Percentiles rank a stretch among this genome's conserved stretches.
phyloP scores from a whole-genome alignment of 2,113 vertebrate genomes.

The Noctilio leporinus region DNA sequence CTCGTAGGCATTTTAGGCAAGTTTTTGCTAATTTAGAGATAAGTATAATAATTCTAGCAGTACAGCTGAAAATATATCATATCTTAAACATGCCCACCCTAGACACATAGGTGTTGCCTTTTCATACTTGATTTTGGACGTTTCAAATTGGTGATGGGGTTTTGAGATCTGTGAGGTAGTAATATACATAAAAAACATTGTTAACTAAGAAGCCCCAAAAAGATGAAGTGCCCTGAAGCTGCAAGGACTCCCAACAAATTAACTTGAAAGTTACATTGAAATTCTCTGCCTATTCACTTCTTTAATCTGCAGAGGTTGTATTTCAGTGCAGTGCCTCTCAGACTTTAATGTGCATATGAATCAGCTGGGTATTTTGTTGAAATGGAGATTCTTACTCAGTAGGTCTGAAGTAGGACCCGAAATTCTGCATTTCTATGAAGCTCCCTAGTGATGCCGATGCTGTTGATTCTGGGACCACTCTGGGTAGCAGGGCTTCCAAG shows the following conservation, averaged over 20 bases:
- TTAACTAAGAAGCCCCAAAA: not conserved
- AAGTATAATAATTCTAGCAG: not conserved
- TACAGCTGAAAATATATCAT: not conserved
- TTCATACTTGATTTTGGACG: not conserved
- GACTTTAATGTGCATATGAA: not conserved
- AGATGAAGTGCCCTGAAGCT: not conserved
- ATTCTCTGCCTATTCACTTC: not conserved
- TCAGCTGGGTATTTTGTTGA: not conserved
- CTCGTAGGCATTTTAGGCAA: not conserved
- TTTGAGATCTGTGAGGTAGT: slow-evolving; percentile 14
- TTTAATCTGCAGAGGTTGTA: not conserved
- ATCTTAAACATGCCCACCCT: not conserved
- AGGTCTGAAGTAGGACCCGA: not conserved
- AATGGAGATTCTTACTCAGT: not conserved
- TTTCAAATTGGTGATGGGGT: not conserved
- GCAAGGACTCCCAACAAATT: not conserved
- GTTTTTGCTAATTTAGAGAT: not conserved
- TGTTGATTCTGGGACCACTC: not conserved
- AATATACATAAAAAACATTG: not conserved
- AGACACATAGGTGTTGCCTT: not conserved
- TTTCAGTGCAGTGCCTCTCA: not conserved
- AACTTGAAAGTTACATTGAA: not conserved
- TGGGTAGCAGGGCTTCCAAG: not conserved
- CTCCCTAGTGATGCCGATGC: not conserved
- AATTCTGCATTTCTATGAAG: not conserved